Conservation (phyloP, 2,797 vertebrate genomes). For the Sebastes oblongus region DNA sequence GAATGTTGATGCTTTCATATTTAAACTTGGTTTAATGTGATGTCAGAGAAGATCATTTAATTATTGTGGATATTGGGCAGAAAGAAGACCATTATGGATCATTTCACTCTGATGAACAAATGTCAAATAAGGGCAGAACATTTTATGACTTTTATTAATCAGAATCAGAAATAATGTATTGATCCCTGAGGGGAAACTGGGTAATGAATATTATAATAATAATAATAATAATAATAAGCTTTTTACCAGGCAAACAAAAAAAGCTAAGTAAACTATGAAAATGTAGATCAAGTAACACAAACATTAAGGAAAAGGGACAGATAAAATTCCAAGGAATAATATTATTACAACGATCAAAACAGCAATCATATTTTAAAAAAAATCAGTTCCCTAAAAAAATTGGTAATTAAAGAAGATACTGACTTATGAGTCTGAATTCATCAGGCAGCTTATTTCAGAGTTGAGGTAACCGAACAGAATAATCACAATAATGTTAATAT, state of each 20-base stretch:
- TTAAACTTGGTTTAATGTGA: too few relatives aligned
- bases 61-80: too few relatives aligned
- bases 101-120: not conserved
- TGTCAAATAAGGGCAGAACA: not conserved
- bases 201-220: not conserved
- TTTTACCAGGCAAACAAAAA: not conserved
- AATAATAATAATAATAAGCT: not conserved
- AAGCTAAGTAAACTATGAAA: not conserved
- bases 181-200: too few relatives aligned
- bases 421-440: too few relatives aligned
- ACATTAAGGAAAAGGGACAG: not conserved
- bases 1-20: too few relatives aligned
- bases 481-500: too few relatives aligned
- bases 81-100: not conserved
- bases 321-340: not conserved
- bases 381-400: not conserved
- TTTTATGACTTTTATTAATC: not conserved
- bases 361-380: not conserved
- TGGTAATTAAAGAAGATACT: too few relatives aligned
- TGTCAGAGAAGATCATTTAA: too few relatives aligned
- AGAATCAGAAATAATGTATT: too few relatives aligned
- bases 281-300: not conserved
- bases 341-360: not conserved
- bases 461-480: too few relatives aligned
- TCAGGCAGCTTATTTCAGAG: too few relatives aligned